Conservation (phyloP, 2,113 vertebrate genomes). For the Strix aluco region DNA sequence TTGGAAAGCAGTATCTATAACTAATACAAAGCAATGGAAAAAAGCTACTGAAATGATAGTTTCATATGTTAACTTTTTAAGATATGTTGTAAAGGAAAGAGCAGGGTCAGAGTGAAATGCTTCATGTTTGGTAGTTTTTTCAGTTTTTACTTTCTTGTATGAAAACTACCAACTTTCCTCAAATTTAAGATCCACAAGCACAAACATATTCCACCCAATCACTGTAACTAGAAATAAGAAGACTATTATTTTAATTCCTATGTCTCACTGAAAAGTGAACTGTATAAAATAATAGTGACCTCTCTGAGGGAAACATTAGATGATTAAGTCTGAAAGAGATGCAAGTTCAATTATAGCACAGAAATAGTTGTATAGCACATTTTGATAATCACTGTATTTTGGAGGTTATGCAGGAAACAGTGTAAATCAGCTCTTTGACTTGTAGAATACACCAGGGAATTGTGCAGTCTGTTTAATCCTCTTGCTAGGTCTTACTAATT, state of each 20-base stretch:
- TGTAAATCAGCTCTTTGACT: neutral
- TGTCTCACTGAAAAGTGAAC: neutral
- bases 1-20: neutral
- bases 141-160: neutral
- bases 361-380: neutral
- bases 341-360: neutral
- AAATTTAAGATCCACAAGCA: neutral
- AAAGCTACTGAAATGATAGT: neutral
- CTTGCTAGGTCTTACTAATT: neutral
- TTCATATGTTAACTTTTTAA: neutral
- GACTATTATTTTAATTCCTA: neutral
- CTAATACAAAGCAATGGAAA: neutral
- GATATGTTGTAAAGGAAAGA: neutral
- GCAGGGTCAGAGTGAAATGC: neutral
- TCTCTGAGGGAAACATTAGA: neutral
- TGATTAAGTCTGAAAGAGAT: neutral
- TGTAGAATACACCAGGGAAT: neutral
- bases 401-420: neutral
- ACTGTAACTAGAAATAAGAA: neutral
- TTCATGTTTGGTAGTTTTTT: neutral
- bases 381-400: neutral
- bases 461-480: neutral
- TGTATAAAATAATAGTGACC: neutral
- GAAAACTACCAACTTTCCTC: neutral
- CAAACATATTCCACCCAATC: neutral